Percentiles rank a stretch among this genome's conserved stretches.
Evolutionary conservation across 2,888 invertebrate species (phyloP).

Genomic region (Beris chalybata): DNA sequence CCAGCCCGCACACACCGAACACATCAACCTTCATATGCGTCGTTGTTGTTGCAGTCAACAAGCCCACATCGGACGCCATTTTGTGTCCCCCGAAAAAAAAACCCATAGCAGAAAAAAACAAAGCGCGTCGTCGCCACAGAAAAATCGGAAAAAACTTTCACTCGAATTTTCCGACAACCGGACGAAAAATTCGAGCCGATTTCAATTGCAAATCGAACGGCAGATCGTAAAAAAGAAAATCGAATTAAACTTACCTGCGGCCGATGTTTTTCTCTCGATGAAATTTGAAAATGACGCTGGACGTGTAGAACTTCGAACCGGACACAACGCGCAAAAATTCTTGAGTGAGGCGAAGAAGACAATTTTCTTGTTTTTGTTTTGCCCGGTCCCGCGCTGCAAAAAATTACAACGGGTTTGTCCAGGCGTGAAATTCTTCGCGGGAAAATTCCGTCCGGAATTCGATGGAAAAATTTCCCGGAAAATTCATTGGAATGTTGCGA

Average conservation of each 20-base stretch:
- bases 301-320: conserved; percentile 30
- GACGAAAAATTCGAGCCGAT: background rate
- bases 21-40: background rate
- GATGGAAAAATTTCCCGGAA: background rate
- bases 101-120: conserved; percentile 26
- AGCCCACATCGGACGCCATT: conserved; percentile 31
- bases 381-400: conserved; percentile 16
- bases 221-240: background rate
- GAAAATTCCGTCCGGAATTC: background rate
- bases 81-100: conserved; percentile 8
- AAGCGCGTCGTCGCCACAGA: conserved; percentile 31
- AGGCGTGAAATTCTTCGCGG: conserved; percentile 10
- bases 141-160: conserved; percentile 35
- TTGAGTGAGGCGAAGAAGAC: conserved; percentile 34
- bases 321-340: conserved; percentile 38
- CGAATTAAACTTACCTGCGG: conserved; percentile 25
- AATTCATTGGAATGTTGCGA: background rate
- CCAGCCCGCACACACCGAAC: no score
- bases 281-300: conserved; percentile 21
- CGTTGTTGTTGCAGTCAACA: background rate
- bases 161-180: conserved; percentile 22
- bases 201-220: background rate
- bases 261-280: conserved; percentile 11
- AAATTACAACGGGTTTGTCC: conserved; percentile 1
- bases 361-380: conserved; percentile 31